Evolutionary conservation across 2,797 vertebrate genomes (phyloP).

Genomic region (Sebastes variabilis): DNA sequence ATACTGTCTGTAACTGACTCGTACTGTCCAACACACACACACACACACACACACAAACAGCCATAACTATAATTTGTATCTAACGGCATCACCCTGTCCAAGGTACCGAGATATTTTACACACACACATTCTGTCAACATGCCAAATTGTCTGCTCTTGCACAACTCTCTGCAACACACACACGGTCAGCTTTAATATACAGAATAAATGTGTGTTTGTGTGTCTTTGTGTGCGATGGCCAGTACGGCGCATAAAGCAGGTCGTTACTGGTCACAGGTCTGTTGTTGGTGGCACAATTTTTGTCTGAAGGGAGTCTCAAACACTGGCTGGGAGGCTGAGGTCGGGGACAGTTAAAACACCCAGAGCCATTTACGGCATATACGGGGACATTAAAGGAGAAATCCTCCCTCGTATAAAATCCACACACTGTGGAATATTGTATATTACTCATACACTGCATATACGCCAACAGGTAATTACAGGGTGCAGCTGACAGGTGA

Average conservation of each 20-base stretch:
- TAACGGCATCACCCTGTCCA: conserved; percentile 55
- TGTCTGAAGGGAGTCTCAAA: conserved; percentile 34
- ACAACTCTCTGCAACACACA: not conserved
- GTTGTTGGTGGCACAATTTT: conserved; percentile 6
- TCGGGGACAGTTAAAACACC: conserved; percentile 26
- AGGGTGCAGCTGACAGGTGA: conserved; percentile 33
- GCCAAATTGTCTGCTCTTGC: conserved; percentile 36
- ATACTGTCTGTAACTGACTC: conserved; percentile 47
- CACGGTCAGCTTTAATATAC: not conserved
- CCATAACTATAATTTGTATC: conserved; percentile 66
- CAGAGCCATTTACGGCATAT: conserved; percentile 31
- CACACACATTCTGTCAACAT: conserved; percentile 37
- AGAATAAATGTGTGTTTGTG: not conserved
- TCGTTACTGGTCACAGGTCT: conserved; percentile 25
- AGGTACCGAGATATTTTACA: conserved; percentile 53
- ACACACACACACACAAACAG: conserved; percentile 6
- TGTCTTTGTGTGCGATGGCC: not conserved
- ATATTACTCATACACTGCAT: not conserved
- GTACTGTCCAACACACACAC: conserved; percentile 19
- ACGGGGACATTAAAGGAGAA: conserved; percentile 22
- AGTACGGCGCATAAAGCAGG: conserved; percentile 13
- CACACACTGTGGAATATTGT: not conserved
- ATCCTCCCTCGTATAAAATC: conserved; percentile 3
- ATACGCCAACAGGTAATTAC: conserved; percentile 22
- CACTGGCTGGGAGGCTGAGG: conserved; percentile 2